Percentiles rank a stretch among this genome's conserved stretches.
Evolutionary conservation across 2,113 vertebrate species (phyloP).

Genomic region (Cepphus grylle): DNA sequence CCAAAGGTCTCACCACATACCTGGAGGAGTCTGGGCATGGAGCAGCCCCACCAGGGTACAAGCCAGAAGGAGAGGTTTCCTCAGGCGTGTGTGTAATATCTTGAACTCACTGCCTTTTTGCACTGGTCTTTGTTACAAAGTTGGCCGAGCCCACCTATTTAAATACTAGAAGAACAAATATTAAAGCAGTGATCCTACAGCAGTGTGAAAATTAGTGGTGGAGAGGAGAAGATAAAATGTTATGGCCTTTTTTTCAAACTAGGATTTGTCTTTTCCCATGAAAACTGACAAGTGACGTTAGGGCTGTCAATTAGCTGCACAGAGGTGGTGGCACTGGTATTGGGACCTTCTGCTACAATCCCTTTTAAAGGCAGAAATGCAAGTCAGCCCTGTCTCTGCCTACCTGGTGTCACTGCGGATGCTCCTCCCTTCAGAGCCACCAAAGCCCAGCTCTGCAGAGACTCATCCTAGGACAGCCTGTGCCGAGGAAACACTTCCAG

Average conservation of each 20-base stretch:
- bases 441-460: not conserved
- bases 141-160: not conserved
- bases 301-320: not conserved
- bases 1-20: not conserved
- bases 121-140: not conserved
- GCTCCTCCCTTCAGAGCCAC: not conserved
- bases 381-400: not conserved
- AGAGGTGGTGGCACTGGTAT: not conserved
- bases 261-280: not conserved
- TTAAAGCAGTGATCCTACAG: not conserved
- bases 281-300: too few relatives aligned
- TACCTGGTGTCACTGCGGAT: not conserved
- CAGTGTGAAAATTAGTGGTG: not conserved
- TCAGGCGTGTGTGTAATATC: fast-evolving
- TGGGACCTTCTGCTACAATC: not conserved
- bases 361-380: not conserved
- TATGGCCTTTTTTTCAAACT: not conserved
- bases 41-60: not conserved
- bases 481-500: not conserved
- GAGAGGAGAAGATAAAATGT: not conserved
- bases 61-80: not conserved
- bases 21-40: not conserved
- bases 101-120: not conserved
- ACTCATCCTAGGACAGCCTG: not conserved
- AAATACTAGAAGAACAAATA: not conserved